Base-by-base conservation (phyloP, 92 coral and sea anemone species). In the Montipora capitata region DNA sequence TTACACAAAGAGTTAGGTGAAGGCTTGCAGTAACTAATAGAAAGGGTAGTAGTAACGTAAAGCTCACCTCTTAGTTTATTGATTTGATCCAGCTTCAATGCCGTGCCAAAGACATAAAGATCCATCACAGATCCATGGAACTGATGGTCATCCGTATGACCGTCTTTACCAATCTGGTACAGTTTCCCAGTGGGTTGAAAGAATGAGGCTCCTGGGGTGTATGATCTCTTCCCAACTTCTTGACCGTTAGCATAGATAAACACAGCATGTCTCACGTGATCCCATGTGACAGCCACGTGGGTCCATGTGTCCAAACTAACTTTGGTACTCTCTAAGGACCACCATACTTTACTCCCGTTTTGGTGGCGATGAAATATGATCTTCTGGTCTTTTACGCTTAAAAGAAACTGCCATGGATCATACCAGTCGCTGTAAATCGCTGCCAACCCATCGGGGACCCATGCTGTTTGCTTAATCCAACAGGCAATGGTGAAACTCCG, bases 101-200 rank as follows among this genome's bases (percentile, higher is more conserved):
- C 83, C n/a, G 41, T 42, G 61, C 83, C 86, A 81, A 81, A 68
- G 11, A 81, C 78, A 12, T 68, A 81, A 3, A 81, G 69, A 39
- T 81, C 86, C 78, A 69, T 69, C 78, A 81, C 58, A 8, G 78
- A 81, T 39, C 86, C 86, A 12, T 81, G 16, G 54, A 81, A 81
- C 40, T 81, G 86, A 10, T 68, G 78, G 18, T 62, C 10, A 20
- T 18, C 2, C 40, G 10, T 2, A 20, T 69, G 67, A 1, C 51
- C 68, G 49, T 69, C 86, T 0, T 54, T 9, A 11, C 86, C 86
- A 39, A 81, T 54, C 51, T 12, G 40, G 78, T 81, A 81, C 16
- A 4, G 52, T 4, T 38, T 1, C 18, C 78, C 78, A 2, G 77
- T 68, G 54, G 86, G 45, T 15, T 3, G 2, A 38, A 2, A 51